Evolutionary conservation across 92 coral and sea anemone genomes (phyloP), one percentile per base, ranked within the genome.

Genomic region (Epizoanthus illoricatus): DNA sequence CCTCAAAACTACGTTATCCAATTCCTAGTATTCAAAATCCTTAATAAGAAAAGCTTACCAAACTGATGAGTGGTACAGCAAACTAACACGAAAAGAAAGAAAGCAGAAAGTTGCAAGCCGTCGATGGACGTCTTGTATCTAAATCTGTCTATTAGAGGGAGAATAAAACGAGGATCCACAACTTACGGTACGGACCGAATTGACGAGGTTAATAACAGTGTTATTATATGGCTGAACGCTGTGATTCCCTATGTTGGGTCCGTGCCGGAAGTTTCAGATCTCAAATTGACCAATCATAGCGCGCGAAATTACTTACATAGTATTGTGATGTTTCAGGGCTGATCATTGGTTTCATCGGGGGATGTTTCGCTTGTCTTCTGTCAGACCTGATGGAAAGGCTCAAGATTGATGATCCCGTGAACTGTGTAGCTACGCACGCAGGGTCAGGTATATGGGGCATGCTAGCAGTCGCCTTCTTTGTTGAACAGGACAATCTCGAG

Each of bases 381-480:
- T 90, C 91, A 43, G 87, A 85, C 42, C 71, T 89, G 49, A 86
- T 91, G 87, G 66, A 65, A 7, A 90, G 85, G 54, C 91, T 93
- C 2, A 93, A 89, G 84, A 86, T 93, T 81, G 97, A 93, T 76
- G 97, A 93, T 80, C 97, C 97, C 0, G 93, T 90, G 58, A 86
- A 90, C 43, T 93, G 97, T 69, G 87, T 93, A 4, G 88, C 97
- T 3, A 87, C 91, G 3, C 97, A 93, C 76, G 89, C 92, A 4
- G 84, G 90, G 16, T 84, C 94, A 60, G 97, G 92, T 19, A 87
- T 86, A 10, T 93, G 97, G 97, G 94, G 97, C 20, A 74, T 93
- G 85, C 75, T 93, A 7, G 89, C 97, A 2, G 97, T 93, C 15
- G 97, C 95, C 2, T 69, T 91, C 21, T 93, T 93, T 65, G 87